Base-by-base conservation (phyloP, 2,888 invertebrate species). In the Morpho helenor region DNA sequence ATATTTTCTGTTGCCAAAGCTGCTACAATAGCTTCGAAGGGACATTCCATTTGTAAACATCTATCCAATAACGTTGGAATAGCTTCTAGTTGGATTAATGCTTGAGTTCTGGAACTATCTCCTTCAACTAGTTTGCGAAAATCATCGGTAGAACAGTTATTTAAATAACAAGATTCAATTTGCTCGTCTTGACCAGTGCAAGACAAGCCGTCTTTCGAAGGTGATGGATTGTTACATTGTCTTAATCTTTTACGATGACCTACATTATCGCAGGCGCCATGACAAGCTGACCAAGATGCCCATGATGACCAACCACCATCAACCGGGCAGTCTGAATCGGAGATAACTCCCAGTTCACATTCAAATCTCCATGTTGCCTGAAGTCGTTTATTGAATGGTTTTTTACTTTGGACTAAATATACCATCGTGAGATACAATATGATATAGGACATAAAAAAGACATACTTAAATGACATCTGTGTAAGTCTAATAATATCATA, bases 301-400 rank as follows among this genome's bases (percentile, higher is more conserved):
- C 92, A 92, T 1, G 83, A 63, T 0, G 85, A 77, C 92, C 92
- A 92, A 9, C 85, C 84, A 9, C 91, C 92, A 55, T 91, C 89
- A 5, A 87, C 72, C 0, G 91, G 91, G 58, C 87, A 91, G 1
- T 85, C 82, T 1, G 74, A 57, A 60, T 88, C 88, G 4, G 72
- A 60, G 45, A 83, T 77, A 2, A 87, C 70, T 2, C 87, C 88
- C 45, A 90, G 64, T 48, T 86, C 84, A 68, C 91, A 91, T 74
- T 89, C 87, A 5, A 87, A 66, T 9, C 81, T 79, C 89, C 89
- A 89, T 31, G 82, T 71, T n/a, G 76, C 74, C 61, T 75, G 76
- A 44, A 80, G 76, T 16, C 73, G 73, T 64, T 80, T 81, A 48
- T 67, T 71, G 10, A 62, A 67, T 0, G 87, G 85, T 63, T 82